Evolutionary conservation across 2,797 vertebrate species (phyloP), one percentile per base, ranked within the genome.

Genomic region (Tenualosa thibaudeaui): DNA sequence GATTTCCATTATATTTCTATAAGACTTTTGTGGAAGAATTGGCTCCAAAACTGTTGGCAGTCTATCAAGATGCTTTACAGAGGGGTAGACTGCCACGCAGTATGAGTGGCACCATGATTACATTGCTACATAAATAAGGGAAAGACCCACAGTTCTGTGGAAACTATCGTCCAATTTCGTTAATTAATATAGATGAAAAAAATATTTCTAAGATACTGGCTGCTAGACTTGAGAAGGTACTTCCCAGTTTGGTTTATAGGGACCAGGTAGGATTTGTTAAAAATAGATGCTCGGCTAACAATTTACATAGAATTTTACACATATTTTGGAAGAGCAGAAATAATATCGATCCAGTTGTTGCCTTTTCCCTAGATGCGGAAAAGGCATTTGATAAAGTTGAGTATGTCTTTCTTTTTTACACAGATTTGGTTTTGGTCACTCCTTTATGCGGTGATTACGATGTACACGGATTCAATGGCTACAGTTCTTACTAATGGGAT

Each of bases 261-360:
- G 62, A 68, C 3, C 62, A 68, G 62, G 62, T 31, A 22, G 65
- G 65, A 13, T 71, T 71, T 71, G 65, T 71, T 37, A 37, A 71
- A 40, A 37, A 40, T 71, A 71, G 26, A 71, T 40, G 65, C 5
- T 71, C 65, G 37, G 65, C 65, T 37, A 31, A 71, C 31, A 71
- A 71, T 71, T 12, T 71, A 17, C 31, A 31, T 2, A 71, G 65
- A 26, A 71, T 37, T 9, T 71, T 71, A 31, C 65, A 71, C 12
- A 40, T 71, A 17, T 71, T 71, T 40, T 71, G 65, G 31, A 71
- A 71, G 65, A 71, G 65, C 65, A 71, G 31, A 17, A 71, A 37
- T 71, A 71, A 71, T 17, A 0, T 17, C 4, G 65, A 71, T 15
- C 65, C 65, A 9, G 65, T 71, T 71, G 65, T 71, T 13, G 65